phyloP scores from a whole-genome alignment of 2,797 vertebrate genomes.

The Lindbergichthys nudifrons region DNA sequence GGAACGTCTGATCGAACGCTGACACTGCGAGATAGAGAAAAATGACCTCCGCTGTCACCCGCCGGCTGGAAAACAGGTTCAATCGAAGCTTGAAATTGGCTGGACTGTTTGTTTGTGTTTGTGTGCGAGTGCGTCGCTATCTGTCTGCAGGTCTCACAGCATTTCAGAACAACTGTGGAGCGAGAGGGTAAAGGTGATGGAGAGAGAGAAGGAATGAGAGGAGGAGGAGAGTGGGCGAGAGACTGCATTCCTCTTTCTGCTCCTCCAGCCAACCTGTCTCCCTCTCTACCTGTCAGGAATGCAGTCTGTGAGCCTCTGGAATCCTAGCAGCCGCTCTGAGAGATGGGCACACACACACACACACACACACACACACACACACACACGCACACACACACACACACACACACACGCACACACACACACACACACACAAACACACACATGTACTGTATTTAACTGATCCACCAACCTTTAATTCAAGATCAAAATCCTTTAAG shows the following conservation, averaged over 20 bases:
- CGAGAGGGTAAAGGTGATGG: conserved; percentile 48
- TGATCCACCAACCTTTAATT: conserved; percentile 11
- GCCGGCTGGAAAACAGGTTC: conserved; percentile 58
- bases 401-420: conserved; percentile 20
- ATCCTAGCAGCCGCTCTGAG: conserved; percentile 50
- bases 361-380: conserved; percentile 41
- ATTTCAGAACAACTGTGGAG: conserved; percentile 51
- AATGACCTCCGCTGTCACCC: conserved; percentile 62
- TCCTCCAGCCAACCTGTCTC: conserved; percentile 78
- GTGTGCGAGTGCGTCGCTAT: background rate
- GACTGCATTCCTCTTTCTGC: conserved; percentile 68
- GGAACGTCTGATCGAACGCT: conserved; percentile 37
- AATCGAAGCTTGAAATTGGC: conserved; percentile 68
- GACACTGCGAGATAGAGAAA: conserved; percentile 37
- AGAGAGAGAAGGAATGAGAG: conserved; percentile 36
- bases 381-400: background rate
- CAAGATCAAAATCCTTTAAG: background rate
- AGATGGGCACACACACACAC: conserved; percentile 7
- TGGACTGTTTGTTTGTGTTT: conserved; percentile 53
- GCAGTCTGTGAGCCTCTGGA: conserved; percentile 69
- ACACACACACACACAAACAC: conserved; percentile 14
- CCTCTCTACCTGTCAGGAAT: conserved; percentile 83
- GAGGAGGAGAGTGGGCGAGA: conserved; percentile 11
- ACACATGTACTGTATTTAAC: background rate
- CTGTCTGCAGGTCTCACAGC: conserved; percentile 26